Conservation (phyloP, 2,113 vertebrate species). For the Proterorhinus semilunaris region DNA sequence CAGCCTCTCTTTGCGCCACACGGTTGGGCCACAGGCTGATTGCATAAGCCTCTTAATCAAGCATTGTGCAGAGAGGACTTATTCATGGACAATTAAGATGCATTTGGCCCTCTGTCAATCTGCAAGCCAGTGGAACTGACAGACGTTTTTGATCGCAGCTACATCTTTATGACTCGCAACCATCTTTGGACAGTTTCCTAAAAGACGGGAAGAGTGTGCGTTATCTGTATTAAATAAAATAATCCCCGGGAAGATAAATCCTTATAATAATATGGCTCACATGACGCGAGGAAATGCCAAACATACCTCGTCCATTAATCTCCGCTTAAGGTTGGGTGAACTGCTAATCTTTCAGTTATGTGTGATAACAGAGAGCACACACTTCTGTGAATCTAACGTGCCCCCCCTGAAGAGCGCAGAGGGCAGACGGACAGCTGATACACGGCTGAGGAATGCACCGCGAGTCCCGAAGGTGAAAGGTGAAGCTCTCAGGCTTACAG, state of each 20-base stretch:
- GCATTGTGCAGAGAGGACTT: slow-evolving; percentile 13
- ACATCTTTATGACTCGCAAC: slow-evolving; percentile 10
- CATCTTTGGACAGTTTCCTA: slow-evolving; percentile 1
- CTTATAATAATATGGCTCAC: slow-evolving; percentile 1
- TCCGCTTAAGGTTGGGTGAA: slow-evolving; percentile 16
- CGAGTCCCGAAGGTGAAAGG: slow-evolving; percentile 27
- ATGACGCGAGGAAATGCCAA: slow-evolving; percentile 29
- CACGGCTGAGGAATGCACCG: slow-evolving; percentile 64
- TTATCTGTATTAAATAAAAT: background rate
- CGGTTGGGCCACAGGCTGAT: slow-evolving; percentile 17
- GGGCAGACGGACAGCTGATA: slow-evolving; percentile 40
- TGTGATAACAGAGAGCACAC: slow-evolving; percentile 22
- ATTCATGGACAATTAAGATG: slow-evolving; percentile 28
- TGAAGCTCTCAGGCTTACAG: slow-evolving; percentile 41
- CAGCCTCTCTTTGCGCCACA: background rate
- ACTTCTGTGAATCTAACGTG: slow-evolving; percentile 10
- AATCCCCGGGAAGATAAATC: slow-evolving; percentile 6
- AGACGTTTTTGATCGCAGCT: slow-evolving; percentile 28
- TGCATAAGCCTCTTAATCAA: slow-evolving; percentile 42
- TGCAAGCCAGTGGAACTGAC: slow-evolving; percentile 12
- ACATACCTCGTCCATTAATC: slow-evolving; percentile 20
- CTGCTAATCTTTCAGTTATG: slow-evolving; percentile 25
- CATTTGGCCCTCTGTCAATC: slow-evolving; percentile 27
- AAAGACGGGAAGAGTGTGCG: background rate
- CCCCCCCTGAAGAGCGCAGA: slow-evolving; percentile 38